phyloP scores from a whole-genome alignment of 2,888 invertebrate species.

The Xanthorhoe spadicearia region DNA sequence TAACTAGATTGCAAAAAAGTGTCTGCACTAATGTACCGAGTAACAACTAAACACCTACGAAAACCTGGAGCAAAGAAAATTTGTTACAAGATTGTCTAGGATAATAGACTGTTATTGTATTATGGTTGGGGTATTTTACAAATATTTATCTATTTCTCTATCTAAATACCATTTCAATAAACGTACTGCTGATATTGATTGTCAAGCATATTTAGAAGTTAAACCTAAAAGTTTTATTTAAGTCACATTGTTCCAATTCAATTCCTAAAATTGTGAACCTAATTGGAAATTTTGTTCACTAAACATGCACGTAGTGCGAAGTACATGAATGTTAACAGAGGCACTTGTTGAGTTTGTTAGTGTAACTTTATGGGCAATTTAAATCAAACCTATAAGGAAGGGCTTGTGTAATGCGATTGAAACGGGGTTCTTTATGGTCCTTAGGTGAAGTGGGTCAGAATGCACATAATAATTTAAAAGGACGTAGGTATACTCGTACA shows the following conservation, averaged over 20 bases:
- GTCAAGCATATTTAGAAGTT: not conserved
- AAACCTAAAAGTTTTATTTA: not conserved
- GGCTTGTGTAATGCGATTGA: conserved; percentile 51
- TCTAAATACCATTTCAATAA: not conserved
- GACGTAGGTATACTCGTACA: conserved; percentile 48
- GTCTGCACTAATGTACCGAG: not conserved
- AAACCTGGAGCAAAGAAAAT: not conserved
- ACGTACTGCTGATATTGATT: not conserved
- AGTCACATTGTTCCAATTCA: not conserved
- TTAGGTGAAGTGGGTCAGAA: conserved; percentile 72
- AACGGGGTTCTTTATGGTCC: conserved; percentile 66
- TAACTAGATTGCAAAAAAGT: conserved; percentile 47
- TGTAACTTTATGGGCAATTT: conserved; percentile 33
- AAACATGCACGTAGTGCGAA: not conserved
- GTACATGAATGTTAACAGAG: conserved; percentile 23
- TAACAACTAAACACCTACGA: not conserved
- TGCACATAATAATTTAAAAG: conserved; percentile 69
- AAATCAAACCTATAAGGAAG: conserved; percentile 44
- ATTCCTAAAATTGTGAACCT: not conserved
- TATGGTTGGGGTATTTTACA: too few species aligned
- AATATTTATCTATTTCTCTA: too few species aligned
- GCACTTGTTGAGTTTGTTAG: conserved; percentile 28
- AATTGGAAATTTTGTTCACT: not conserved
- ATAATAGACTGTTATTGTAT: too few species aligned
- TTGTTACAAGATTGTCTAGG: not conserved